These are phyloP conservation scores for Xanthia togata DNA, from an alignment of 2,888 invertebrate species.

Conservation along the genomic window DNA sequence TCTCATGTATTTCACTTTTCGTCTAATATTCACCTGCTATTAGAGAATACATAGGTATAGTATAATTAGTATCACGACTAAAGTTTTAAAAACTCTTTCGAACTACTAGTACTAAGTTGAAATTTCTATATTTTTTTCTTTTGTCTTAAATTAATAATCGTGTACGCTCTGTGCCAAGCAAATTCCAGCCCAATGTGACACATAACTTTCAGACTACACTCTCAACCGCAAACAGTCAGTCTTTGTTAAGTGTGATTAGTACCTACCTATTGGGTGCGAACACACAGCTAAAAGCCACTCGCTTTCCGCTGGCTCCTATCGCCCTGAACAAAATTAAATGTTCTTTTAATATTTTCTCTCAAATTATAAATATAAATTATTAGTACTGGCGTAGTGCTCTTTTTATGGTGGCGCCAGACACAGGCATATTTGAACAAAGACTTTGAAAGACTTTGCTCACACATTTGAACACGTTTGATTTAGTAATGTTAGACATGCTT, in stretches of 20 bases:
- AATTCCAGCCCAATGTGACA: not conserved
- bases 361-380: constrained; percentile 9
- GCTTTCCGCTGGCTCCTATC: not conserved
- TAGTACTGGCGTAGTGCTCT: not conserved
- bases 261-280: constrained; percentile 23
- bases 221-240: constrained; percentile 5
- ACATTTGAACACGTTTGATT: no score
- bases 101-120: no score
- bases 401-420: not conserved
- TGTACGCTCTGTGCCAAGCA: not conserved
- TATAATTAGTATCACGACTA: no score
- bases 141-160: not conserved
- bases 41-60: no score
- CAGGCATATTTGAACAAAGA: no score
- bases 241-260: constrained; percentile 16
- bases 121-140: not conserved
- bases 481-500: no score
- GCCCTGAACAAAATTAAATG: constrained; percentile 12
- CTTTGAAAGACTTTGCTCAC: no score
- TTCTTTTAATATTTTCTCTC: constrained; percentile 9
- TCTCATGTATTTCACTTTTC: not conserved
- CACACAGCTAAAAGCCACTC: constrained; percentile 8
- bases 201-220: constrained; percentile 3
- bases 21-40: no score
- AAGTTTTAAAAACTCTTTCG: no score